Percentiles rank a stretch among this genome's conserved stretches.
These are phyloP conservation scores for Graphium colonna DNA, from an alignment of 2,888 invertebrate species.

Conservation along the genomic window DNA sequence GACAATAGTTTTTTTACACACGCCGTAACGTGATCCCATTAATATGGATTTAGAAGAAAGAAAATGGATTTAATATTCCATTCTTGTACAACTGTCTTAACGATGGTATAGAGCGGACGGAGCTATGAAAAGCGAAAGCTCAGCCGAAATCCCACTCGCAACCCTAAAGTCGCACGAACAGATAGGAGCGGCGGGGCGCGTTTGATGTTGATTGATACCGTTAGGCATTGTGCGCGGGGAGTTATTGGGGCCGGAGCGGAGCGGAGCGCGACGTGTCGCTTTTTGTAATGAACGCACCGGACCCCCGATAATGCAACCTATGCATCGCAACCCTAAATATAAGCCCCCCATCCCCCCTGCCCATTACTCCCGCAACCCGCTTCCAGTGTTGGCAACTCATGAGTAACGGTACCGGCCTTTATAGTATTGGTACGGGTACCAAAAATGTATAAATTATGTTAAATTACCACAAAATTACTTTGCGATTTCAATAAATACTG, in stretches of 20 bases:
- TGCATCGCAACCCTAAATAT: conserved; percentile 11
- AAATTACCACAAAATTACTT: too few relatives aligned
- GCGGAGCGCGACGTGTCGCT: conserved; percentile 70
- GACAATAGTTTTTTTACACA: too few relatives aligned
- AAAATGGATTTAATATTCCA: too few relatives aligned
- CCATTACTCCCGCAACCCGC: too few relatives aligned
- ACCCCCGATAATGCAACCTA: conserved; percentile 28
- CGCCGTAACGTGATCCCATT: too few relatives aligned
- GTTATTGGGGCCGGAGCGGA: conserved; percentile 68
- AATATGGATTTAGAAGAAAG: too few relatives aligned
- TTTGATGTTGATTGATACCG: conserved; percentile 81
- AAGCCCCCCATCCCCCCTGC: conserved; percentile 4
- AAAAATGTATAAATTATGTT: too few relatives aligned
- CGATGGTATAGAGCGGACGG: not conserved
- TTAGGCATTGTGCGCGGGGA: conserved; percentile 68
- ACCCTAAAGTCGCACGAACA: conserved; percentile 24
- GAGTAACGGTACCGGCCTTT: too few relatives aligned
- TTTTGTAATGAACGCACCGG: conserved; percentile 73
- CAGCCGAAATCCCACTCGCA: conserved; percentile 6
- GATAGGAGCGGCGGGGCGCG: conserved; percentile 53
- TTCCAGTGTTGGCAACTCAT: too few relatives aligned
- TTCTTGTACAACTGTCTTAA: not conserved
- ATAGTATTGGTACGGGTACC: too few relatives aligned
- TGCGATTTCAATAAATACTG: too few relatives aligned
- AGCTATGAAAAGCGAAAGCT: not conserved